A percentile compares a stretch with the other conserved stretches of the same genome.
Conservation (phyloP, 2,888 invertebrate genomes). For the Mimachlamys varia region DNA sequence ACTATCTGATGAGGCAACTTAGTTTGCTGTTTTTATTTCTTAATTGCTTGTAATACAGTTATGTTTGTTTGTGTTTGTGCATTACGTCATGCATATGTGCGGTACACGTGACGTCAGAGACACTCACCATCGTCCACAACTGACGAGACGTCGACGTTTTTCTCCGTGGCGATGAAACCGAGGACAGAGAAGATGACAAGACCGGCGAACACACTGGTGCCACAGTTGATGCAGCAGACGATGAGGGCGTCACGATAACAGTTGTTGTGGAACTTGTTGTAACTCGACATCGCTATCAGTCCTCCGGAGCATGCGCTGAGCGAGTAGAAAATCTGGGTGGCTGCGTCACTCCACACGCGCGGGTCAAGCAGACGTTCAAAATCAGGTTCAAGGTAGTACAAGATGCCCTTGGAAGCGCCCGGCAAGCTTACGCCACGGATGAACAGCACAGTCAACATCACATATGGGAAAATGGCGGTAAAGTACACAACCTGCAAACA, state of each 20-base stretch:
- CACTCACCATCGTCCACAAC: conserved; percentile 78
- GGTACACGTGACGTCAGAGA: too few relatives aligned
- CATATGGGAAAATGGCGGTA: conserved; percentile 82
- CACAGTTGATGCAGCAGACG: conserved; percentile 80
- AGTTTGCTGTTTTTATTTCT: too few relatives aligned
- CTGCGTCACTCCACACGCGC: conserved; percentile 82
- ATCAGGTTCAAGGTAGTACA: conserved; percentile 91
- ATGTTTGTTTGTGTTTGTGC: too few relatives aligned
- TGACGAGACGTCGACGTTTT: conserved; percentile 78
- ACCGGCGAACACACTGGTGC: conserved; percentile 80
- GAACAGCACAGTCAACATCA: conserved; percentile 85
- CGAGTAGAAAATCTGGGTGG: conserved; percentile 79
- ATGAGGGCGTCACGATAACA: conserved; percentile 79
- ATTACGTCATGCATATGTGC: too few relatives aligned
- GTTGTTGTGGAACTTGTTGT: conserved; percentile 80
- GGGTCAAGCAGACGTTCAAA: conserved; percentile 89
- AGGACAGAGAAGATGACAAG: conserved; percentile 81
- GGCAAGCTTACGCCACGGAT: conserved; percentile 90
- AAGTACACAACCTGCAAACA: conserved; percentile 82
- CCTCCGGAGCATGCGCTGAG: conserved; percentile 79
- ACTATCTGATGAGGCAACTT: too few relatives aligned
- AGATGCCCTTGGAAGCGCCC: conserved; percentile 89
- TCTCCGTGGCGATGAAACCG: conserved; percentile 85
- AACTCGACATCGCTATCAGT: conserved; percentile 79
- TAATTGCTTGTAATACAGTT: too few relatives aligned